Conservation (phyloP, 2,113 vertebrate genomes). For the Leucopsar rothschildi region DNA sequence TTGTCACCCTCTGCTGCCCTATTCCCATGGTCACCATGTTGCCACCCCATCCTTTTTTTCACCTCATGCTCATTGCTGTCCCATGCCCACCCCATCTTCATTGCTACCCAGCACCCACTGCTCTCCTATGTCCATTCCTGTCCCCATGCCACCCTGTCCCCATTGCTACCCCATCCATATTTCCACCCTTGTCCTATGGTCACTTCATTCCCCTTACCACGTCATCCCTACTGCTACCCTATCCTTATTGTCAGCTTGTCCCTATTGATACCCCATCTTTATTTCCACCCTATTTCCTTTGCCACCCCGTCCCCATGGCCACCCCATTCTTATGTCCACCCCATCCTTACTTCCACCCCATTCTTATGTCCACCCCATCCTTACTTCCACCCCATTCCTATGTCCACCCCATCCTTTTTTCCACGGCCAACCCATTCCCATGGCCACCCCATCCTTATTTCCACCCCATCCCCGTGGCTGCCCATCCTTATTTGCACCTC, state of each 20-base stretch:
- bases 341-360: too few relatives aligned
- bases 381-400: too few relatives aligned
- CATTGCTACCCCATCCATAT: neutral
- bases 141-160: neutral
- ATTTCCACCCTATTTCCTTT: too few relatives aligned
- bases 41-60: neutral
- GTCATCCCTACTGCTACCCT: neutral
- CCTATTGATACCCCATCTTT: too few relatives aligned
- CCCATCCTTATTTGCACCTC: too few relatives aligned
- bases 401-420: too few relatives aligned
- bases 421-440: neutral
- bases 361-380: too few relatives aligned
- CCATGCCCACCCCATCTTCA: too few relatives aligned
- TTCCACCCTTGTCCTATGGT: neutral
- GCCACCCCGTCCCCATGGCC: neutral
- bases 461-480: rapidly evolving
- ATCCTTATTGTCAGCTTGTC: neutral
- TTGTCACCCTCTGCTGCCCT: neutral
- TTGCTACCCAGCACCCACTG: rapidly evolving
- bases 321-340: too few relatives aligned
- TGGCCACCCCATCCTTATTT: neutral
- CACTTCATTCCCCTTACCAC: neutral
- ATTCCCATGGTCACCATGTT: neutral
- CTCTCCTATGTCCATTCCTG: neutral
- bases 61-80: rapidly evolving